Evolutionary conservation across 2,888 invertebrate genomes (phyloP).

Genomic region (Dynastes tityus): DNA sequence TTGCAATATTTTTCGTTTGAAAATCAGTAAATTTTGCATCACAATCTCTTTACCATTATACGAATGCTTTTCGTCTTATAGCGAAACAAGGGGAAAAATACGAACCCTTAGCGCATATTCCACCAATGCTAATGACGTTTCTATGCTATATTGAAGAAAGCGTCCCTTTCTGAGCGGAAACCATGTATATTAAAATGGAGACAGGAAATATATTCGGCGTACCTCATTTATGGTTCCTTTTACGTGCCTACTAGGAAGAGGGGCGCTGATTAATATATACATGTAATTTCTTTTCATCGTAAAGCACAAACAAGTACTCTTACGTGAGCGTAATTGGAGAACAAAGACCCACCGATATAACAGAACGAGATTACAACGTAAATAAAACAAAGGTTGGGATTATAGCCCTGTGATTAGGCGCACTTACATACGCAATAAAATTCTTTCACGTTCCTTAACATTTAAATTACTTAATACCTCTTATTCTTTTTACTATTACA

Average conservation of each 20-base stretch:
- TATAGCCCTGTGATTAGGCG: slow-evolving; percentile 11
- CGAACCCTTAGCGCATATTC: neutral
- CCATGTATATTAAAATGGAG: slow-evolving; percentile 5
- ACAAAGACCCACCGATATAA: neutral
- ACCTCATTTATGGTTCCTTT: neutral
- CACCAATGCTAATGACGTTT: neutral
- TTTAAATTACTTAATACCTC: slow-evolving; percentile 4
- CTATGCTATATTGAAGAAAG: slow-evolving; percentile 1
- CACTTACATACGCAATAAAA: slow-evolving; percentile 11
- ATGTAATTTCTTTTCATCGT: slow-evolving; percentile 1
- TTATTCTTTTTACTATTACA: no score
- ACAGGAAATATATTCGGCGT: slow-evolving; percentile 11
- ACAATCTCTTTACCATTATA: no score
- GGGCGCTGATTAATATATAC: neutral
- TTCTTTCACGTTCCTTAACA: neutral
- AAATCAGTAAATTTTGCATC: no score
- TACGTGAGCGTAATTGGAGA: slow-evolving; percentile 6
- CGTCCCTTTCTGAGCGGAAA: slow-evolving; percentile 16
- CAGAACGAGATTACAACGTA: slow-evolving; percentile 5
- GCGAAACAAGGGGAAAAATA: no score
- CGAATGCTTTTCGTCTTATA: no score
- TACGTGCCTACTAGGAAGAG: neutral
- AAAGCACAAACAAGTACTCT: neutral
- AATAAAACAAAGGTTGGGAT: slow-evolving; percentile 1
- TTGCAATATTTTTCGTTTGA: no score